Evolutionary conservation across 2,888 invertebrate genomes (phyloP).

Genomic region (Coecobrya sp.): DNA sequence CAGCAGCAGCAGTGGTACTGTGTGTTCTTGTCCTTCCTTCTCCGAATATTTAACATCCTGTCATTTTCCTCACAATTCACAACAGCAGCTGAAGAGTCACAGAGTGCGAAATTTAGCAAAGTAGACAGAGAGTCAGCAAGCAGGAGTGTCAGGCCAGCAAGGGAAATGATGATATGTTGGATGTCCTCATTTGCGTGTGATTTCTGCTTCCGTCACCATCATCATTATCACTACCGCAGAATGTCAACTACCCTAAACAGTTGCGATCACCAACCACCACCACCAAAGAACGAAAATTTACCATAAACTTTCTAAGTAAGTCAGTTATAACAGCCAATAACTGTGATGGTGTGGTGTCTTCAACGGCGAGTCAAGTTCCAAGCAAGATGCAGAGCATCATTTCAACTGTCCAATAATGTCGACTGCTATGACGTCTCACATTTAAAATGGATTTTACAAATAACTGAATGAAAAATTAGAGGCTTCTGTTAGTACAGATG

Average conservation of each 20-base stretch:
- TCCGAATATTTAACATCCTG: conserved; percentile 10
- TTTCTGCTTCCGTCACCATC: conserved; percentile 22
- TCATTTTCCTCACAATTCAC: conserved; percentile 10
- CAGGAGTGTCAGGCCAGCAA: not conserved
- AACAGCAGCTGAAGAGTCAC: not conserved
- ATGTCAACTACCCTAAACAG: conserved; percentile 31
- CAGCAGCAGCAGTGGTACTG: not conserved
- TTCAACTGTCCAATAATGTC: conserved; percentile 29
- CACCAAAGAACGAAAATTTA: not conserved
- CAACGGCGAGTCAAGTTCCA: not conserved
- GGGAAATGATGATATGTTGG: conserved; percentile 26
- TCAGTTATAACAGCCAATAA: not conserved
- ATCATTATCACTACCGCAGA: conserved; percentile 17
- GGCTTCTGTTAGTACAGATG: not conserved
- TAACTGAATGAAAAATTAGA: conserved; percentile 28
- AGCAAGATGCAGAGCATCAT: conserved; percentile 6
- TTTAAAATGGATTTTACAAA: not conserved
- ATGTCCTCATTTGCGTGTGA: conserved; percentile 12
- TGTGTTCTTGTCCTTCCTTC: too few relatives aligned
- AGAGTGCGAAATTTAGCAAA: not conserved
- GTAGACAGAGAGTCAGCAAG: conserved; percentile 14
- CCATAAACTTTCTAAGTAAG: not conserved
- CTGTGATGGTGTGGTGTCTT: too few relatives aligned
- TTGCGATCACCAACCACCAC: not conserved
- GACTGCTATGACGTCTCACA: not conserved